A percentile compares a stretch with the other conserved stretches of the same genome.
These are phyloP conservation scores for Hedychridium roseum DNA, from an alignment of 2,888 invertebrate genomes.

Conservation along the genomic window DNA sequence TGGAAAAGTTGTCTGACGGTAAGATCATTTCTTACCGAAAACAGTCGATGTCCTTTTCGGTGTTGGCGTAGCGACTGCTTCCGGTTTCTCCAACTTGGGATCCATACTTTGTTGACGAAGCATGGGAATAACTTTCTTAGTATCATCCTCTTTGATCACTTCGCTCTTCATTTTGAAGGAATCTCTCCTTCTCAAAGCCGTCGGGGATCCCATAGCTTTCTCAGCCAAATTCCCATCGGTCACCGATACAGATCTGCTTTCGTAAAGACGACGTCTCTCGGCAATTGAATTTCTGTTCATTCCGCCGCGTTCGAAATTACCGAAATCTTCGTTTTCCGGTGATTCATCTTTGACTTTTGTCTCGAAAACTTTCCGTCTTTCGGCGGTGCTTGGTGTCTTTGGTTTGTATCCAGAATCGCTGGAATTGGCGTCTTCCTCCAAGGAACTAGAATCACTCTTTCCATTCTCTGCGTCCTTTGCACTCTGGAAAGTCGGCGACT, in stretches of 20 bases:
- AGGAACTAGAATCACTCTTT: constrained; percentile 69
- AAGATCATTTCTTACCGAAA: constrained; percentile 72
- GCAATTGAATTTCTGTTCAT: constrained; percentile 78
- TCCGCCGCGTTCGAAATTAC: constrained; percentile 69
- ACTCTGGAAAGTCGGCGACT: constrained; percentile 48
- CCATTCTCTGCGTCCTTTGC: constrained; percentile 66
- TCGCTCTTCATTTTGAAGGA: constrained; percentile 74
- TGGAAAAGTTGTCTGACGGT: too few relatives aligned
- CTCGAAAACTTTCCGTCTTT: constrained; percentile 80
- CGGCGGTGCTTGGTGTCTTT: constrained; percentile 81
- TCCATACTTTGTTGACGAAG: constrained; percentile 66
- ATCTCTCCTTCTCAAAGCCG: constrained; percentile 77
- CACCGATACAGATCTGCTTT: constrained; percentile 76
- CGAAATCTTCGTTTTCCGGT: constrained; percentile 66
- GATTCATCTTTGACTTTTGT: constrained; percentile 64
- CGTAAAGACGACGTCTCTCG: constrained; percentile 79
- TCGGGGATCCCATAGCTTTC: constrained; percentile 70
- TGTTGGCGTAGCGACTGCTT: constrained; percentile 67
- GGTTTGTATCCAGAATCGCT: constrained; percentile 75
- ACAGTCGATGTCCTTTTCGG: constrained; percentile 88
- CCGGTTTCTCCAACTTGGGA: constrained; percentile 63
- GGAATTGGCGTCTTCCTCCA: constrained; percentile 71
- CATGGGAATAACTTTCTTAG: constrained; percentile 63
- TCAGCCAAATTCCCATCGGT: constrained; percentile 72
- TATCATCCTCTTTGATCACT: constrained; percentile 65